Evolutionary conservation across 2,797 vertebrate genomes (phyloP).

Genomic region (Crossoptilon crossoptilon): DNA sequence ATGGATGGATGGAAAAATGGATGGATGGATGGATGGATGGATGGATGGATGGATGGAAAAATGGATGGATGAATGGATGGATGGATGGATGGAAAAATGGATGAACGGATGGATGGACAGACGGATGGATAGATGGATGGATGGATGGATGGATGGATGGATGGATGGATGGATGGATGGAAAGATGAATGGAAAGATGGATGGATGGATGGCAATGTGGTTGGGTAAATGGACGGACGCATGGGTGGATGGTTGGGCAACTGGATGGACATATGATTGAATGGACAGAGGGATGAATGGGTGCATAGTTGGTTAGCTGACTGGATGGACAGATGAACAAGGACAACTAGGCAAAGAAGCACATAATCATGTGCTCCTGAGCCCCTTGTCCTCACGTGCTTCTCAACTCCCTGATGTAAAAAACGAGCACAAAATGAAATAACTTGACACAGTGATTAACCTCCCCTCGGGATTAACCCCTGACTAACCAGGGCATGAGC

Average conservation of each 20-base stretch:
- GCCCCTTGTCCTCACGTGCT: neutral
- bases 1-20: too few relatives aligned
- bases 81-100: too few relatives aligned
- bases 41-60: too few relatives aligned
- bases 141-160: neutral
- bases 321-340: neutral
- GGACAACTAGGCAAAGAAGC: neutral
- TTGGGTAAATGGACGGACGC: neutral
- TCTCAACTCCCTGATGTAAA: neutral
- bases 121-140: fast-evolving
- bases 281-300: neutral
- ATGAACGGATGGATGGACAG: neutral
- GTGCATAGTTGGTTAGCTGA: neutral
- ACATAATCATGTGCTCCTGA: neutral
- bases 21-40: too few relatives aligned
- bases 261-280: too few relatives aligned
- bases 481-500: neutral
- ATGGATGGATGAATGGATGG: neutral
- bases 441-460: fast-evolving
- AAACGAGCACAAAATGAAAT: neutral
- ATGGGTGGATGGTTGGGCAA: neutral
- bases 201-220: too few relatives aligned
- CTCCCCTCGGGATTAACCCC: neutral
- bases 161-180: fast-evolving
- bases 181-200: neutral